These are phyloP conservation scores for Trogon surrucura DNA, from an alignment of 2,113 vertebrate species.

Conservation along the genomic window DNA sequence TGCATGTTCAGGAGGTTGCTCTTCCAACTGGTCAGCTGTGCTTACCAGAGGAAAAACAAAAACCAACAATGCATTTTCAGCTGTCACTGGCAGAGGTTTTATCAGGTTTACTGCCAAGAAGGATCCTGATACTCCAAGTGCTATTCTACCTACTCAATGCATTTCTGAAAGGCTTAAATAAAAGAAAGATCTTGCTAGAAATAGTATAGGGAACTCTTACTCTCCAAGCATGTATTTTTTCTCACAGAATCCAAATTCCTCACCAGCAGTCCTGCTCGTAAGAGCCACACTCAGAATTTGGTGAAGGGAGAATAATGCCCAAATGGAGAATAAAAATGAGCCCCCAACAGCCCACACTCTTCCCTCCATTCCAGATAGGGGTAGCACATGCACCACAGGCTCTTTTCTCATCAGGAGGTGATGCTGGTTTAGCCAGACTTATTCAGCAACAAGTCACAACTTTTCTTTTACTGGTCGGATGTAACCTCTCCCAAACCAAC, in stretches of 20 bases:
- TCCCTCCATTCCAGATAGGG: neutral
- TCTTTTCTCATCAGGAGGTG: neutral
- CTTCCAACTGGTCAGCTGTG: neutral
- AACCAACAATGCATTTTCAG: neutral
- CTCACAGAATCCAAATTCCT: neutral
- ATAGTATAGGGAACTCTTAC: neutral
- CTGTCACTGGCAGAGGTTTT: neutral
- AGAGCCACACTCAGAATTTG: neutral
- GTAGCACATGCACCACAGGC: neutral
- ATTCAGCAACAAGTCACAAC: neutral
- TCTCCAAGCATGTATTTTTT: slow-evolving; percentile 10
- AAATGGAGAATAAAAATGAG: neutral
- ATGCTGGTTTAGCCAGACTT: neutral
- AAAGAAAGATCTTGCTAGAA: neutral
- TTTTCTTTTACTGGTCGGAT: neutral
- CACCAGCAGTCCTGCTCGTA: neutral
- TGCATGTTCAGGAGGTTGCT: neutral
- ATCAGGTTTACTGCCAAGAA: neutral
- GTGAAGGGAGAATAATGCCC: neutral
- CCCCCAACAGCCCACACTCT: neutral
- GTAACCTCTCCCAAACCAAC: neutral
- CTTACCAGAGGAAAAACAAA: neutral
- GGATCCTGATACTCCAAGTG: neutral
- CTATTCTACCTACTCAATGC: neutral
- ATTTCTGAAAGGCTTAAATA: neutral